A percentile compares a stretch with the other conserved stretches of the same genome.
Evolutionary conservation across 1,140 invertebrate genomes (phyloP).

Genomic region (Drosophila parvula): DNA sequence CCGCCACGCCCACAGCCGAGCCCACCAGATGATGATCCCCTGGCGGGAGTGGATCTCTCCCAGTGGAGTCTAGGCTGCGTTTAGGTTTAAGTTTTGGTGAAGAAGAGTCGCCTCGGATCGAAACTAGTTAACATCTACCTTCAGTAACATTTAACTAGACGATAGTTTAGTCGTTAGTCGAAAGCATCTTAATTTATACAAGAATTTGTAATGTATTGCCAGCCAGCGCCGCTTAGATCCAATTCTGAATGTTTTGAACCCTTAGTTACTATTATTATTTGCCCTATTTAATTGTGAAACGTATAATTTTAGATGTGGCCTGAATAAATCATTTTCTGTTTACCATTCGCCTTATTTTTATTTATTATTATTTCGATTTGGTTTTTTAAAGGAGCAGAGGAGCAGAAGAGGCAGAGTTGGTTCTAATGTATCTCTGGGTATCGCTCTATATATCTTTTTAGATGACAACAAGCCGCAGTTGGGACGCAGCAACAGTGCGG

Average conservation of each 20-base stretch:
- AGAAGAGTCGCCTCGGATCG: conserved; percentile 56
- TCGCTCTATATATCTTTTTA: too few relatives aligned
- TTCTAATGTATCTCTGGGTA: too few relatives aligned
- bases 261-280: conserved; percentile 65
- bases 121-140: conserved; percentile 82
- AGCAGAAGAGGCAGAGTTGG: too few relatives aligned
- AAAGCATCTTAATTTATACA: conserved; percentile 65
- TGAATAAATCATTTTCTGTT: conserved; percentile 76
- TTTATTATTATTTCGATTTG: conserved; percentile 35
- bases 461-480: conserved; percentile 60
- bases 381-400: neutral
- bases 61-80: conserved; percentile 4
- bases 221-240: conserved; percentile 54
- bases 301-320: conserved; percentile 59
- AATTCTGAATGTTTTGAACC: conserved; percentile 59
- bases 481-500: conserved; percentile 63
- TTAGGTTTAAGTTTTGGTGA: conserved; percentile 50
- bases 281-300: conserved; percentile 74
- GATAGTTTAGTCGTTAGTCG: conserved; percentile 71
- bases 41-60: conserved; percentile 31
- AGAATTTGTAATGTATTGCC: conserved; percentile 71
- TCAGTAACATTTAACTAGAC: conserved; percentile 63
- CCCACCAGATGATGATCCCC: conserved; percentile 61
- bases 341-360: conserved; percentile 40
- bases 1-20: conserved; percentile 58